A percentile compares a stretch with the other conserved stretches of the same genome.
phyloP scores from a whole-genome alignment of 92 coral and sea anemone species.

The Porites evermanni region DNA sequence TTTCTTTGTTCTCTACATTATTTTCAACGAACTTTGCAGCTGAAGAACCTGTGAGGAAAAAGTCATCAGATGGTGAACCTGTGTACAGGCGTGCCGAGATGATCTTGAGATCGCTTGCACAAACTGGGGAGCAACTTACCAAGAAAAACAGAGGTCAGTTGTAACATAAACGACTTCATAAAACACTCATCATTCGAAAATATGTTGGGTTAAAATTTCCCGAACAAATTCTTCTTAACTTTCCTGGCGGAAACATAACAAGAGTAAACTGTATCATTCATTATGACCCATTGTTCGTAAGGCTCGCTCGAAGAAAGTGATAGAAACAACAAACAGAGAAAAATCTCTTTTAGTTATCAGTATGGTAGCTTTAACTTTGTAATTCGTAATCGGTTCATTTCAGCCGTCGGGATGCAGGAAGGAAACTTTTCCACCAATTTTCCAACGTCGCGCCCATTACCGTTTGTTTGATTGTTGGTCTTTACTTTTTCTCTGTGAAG shows the following conservation, averaged over 20 bases:
- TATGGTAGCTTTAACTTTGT: neutral
- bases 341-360: neutral
- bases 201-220: neutral
- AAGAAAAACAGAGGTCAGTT: slow-evolving; percentile 84
- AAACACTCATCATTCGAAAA: neutral
- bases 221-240: neutral
- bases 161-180: neutral
- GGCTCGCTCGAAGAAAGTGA: neutral
- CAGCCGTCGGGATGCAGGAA: neutral
- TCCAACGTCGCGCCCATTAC: neutral
- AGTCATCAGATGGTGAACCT: slow-evolving; percentile 47
- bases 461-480: neutral
- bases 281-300: neutral
- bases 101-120: slow-evolving; percentile 84
- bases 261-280: neutral
- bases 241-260: too few species aligned
- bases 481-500: neutral
- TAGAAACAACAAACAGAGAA: neutral
- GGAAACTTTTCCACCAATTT: neutral
- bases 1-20: neutral
- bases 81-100: slow-evolving; percentile 84
- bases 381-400: neutral
- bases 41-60: neutral
- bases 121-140: slow-evolving; percentile 83
- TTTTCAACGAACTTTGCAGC: neutral